Evolutionary conservation across 2,797 vertebrate species (phyloP), one percentile per base, ranked within the genome.

Genomic region (Zenarchopterus dispar): DNA sequence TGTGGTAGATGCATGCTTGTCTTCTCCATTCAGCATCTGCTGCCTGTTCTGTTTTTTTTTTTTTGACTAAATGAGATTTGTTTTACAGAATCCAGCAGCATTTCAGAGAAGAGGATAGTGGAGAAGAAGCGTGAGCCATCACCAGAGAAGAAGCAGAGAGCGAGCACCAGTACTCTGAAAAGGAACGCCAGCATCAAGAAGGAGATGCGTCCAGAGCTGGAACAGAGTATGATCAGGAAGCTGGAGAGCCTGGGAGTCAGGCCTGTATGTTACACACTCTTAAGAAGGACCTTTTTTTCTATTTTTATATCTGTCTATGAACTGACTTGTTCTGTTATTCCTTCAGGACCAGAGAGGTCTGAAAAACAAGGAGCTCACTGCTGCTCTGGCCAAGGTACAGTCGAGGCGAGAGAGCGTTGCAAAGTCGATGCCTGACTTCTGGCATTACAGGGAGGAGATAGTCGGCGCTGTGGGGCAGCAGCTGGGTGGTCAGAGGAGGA

Each of bases 171-270:
- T 0, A n/a, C 50, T 21, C 70, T 90, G 42, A 91, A 80, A 39
- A 90, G 43, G 60, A 90, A 88, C 69, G 77, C 87, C 16, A 73
- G 67, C 62, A 74, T 93, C 44, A 93, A 84, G 75, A 88, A 55
- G 44, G 91, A 92, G 21, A 88, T 93, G 73, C 73, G 85, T 1
- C 77, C 61, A 0, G 84, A 78, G 8, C 75, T 93, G 16, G 91
- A 94, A 62, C 87, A 89, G 62, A 70, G 79, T 2, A 60, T 93
- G 0, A 8, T 59, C 0, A 81, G 78, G 22, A 89, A 80, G 69
- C 77, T 94, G 62, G 87, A 91, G 64, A 75, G 43, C 33, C 77
- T 93, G n/a, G 93, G 92, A 39, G 61, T 94, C 65, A 82, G 84
- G 24, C 53, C 81, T 45, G 92, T 93, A 77, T 31, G 85, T 22